Percentiles rank a stretch among this genome's conserved stretches.
These are phyloP conservation scores for Amphiprion ocellaris DNA, from an alignment of 2,113 vertebrate species.

Conservation along the genomic window DNA sequence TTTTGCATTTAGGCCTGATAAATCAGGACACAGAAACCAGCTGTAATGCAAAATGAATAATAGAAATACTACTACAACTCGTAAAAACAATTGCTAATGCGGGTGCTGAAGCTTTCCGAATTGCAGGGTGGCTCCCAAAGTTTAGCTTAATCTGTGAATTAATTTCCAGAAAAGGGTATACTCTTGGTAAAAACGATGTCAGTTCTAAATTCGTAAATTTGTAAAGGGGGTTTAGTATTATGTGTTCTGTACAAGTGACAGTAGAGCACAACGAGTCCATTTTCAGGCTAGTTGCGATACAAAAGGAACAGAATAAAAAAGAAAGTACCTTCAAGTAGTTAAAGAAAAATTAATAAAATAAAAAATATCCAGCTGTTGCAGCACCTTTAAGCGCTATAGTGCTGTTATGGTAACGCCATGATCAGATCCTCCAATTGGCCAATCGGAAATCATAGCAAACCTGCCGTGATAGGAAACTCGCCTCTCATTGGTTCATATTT, in stretches of 20 bases:
- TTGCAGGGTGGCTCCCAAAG: too few relatives aligned
- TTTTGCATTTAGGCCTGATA: too few relatives aligned
- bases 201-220: neutral
- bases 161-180: neutral
- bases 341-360: too few relatives aligned
- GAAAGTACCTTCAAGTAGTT: neutral
- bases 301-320: too few relatives aligned
- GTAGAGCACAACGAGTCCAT: too few relatives aligned
- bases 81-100: neutral
- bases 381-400: neutral
- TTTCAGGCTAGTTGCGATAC: too few relatives aligned
- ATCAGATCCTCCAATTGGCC: conserved; percentile 76
- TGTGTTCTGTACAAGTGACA: too few relatives aligned
- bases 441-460: conserved; percentile 64
- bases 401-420: conserved; percentile 74
- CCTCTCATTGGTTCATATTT: conserved; percentile 60
- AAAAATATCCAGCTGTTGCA: neutral
- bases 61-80: neutral
- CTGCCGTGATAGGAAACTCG: conserved; percentile 42
- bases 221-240: too few relatives aligned
- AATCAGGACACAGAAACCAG: too few relatives aligned
- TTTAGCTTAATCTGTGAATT: accelerated
- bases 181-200: neutral
- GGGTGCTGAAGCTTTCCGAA: neutral
- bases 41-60: neutral